Conservation (phyloP, 2,797 vertebrate species). For the Tragopan temminckii region DNA sequence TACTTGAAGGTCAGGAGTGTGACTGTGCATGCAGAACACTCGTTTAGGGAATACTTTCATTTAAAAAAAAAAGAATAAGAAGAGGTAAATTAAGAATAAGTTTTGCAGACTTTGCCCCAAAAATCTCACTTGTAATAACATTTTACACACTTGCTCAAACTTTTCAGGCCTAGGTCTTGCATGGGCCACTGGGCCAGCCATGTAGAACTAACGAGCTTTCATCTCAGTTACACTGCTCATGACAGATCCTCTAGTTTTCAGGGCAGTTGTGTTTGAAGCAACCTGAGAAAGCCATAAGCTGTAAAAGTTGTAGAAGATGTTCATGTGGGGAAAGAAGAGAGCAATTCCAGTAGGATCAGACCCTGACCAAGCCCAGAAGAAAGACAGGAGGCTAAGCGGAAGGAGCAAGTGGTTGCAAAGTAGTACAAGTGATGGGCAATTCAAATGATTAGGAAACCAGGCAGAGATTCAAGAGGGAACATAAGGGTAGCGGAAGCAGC, state of each 20-base stretch:
- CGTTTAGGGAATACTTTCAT: neutral
- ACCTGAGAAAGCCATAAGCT: neutral
- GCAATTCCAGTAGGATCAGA: neutral
- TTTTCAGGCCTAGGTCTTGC: neutral
- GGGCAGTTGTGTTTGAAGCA: neutral
- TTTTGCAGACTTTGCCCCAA: neutral
- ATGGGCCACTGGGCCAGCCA: neutral
- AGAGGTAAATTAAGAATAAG: neutral
- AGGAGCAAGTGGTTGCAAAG: neutral
- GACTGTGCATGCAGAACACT: constrained; percentile 32
- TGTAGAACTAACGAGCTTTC: neutral
- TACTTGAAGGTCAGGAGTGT: constrained; percentile 54
- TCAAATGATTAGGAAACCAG: neutral
- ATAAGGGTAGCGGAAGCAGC: neutral
- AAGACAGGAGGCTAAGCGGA: neutral
- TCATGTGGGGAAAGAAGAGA: neutral
- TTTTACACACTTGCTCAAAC: neutral
- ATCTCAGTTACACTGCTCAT: neutral
- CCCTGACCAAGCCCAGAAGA: neutral
- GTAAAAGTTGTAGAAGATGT: neutral
- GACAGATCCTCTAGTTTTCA: neutral
- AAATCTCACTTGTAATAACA: neutral
- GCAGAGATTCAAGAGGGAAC: neutral
- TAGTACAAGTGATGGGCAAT: neutral
- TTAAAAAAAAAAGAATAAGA: neutral